Evolutionary conservation across 2,888 invertebrate genomes (phyloP).

Genomic region (Netelia inedita): DNA sequence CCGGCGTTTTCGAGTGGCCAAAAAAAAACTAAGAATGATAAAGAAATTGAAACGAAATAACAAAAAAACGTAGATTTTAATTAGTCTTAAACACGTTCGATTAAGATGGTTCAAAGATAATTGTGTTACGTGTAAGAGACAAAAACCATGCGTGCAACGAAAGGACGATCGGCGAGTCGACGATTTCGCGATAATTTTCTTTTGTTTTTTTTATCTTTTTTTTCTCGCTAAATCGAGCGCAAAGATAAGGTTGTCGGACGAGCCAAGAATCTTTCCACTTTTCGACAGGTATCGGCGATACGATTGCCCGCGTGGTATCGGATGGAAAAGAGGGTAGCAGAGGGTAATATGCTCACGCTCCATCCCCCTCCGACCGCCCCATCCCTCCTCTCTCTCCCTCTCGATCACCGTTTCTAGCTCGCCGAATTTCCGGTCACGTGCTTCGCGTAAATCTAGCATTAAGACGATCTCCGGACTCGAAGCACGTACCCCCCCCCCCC

Average conservation of each 20-base stretch:
- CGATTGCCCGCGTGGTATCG: slow-evolving; percentile 4
- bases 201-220: not conserved
- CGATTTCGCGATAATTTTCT: slow-evolving; percentile 27
- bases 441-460: slow-evolving; percentile 58
- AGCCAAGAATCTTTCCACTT: slow-evolving; percentile 24
- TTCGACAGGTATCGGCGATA: not conserved
- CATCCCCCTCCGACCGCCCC: not conserved
- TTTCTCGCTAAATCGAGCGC: slow-evolving; percentile 4
- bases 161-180: slow-evolving; percentile 51
- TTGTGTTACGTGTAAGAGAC: slow-evolving; percentile 17
- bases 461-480: slow-evolving; percentile 51
- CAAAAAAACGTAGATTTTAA: slow-evolving; percentile 38
- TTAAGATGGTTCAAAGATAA: slow-evolving; percentile 33
- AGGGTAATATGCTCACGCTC: not conserved
- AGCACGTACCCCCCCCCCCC: slow-evolving; percentile 50
- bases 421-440: slow-evolving; percentile 61
- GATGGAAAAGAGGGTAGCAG: slow-evolving; percentile 29
- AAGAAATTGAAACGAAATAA: slow-evolving; percentile 22
- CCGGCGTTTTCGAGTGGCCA: slow-evolving; percentile 74
- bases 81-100: slow-evolving; percentile 23
- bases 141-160: slow-evolving; percentile 62
- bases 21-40: slow-evolving; percentile 14
- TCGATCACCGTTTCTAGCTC: slow-evolving; percentile 20
- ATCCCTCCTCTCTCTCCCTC: not conserved
- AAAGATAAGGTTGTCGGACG: slow-evolving; percentile 28